Base-by-base conservation (phyloP, 2,888 invertebrate species). In the Thera obeliscata region DNA sequence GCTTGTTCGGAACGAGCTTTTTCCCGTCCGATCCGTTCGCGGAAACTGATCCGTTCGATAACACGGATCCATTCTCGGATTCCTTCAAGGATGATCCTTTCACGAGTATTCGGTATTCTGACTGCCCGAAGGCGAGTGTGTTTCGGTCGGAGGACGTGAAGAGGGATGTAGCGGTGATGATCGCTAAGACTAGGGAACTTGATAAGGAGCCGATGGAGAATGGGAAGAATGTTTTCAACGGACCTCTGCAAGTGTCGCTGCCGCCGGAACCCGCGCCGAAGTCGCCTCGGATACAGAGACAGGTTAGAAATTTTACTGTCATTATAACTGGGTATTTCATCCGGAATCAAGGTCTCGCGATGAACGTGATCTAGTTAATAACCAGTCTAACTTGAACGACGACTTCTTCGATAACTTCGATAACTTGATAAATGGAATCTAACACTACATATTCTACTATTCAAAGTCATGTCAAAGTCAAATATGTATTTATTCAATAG, bases 21-120 rank as follows among this genome's bases (percentile, higher is more conserved):
- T 95, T 94, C 83, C 78, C 90, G 68, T 84, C 92, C 38, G 96
- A 96, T 86, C 95, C 95, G 61, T 96, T 96, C 87, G 95, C 94
- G 70, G 95, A 95, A 79, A 94, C 91, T 60, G 97, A 97, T 88
- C 96, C 97, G 54, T 97, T 97, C 85, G 96, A 96, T 79, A 95
- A 95, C 79, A 93, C 94, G 57, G 96, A 96, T 83, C 96, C 95
- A 5, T 96, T 96, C 81, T 94, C 95, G 69, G 95, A 95, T 76
- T 95, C 90, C 74, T 94, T 83, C 87, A 94, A 88, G 70, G 94
- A 94, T 72, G 96, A 96, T 81, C 95, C 96, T 12, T 96, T 96
- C 81, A 89, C 88, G 74, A 87, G 82, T 72, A 83, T 91, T 87
- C 86, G 85, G 6, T 43, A 43, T 43, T 43, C 43, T 79, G 92